phyloP scores from a whole-genome alignment of 1,140 invertebrate species.

The Argopecten irradians region DNA sequence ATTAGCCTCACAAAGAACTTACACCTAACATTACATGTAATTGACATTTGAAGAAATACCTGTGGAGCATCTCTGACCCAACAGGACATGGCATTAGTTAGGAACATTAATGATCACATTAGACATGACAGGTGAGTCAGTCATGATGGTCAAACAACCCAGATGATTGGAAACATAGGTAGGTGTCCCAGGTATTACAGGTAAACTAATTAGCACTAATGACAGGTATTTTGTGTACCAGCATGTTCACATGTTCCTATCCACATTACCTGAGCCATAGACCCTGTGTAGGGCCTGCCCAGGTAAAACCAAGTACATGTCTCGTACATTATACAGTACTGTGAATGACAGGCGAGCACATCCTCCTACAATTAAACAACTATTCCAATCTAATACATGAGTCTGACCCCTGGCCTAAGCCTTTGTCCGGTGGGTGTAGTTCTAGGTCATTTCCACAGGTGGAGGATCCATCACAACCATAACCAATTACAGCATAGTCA shows the following conservation, averaged over 20 bases:
- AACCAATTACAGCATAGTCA: background rate
- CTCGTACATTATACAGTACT: background rate
- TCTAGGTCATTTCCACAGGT: background rate
- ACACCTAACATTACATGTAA: background rate
- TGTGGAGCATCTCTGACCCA: background rate
- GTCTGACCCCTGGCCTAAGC: background rate
- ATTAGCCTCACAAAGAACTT: background rate
- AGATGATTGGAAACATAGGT: background rate
- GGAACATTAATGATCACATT: background rate
- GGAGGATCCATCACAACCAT: background rate
- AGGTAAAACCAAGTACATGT: background rate
- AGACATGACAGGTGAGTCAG: background rate
- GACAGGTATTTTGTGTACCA: background rate
- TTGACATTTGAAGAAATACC: background rate
- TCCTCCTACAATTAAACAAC: background rate
- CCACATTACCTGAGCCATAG: background rate
- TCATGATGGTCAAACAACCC: background rate
- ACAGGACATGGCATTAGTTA: background rate
- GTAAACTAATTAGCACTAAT: background rate
- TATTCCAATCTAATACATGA: background rate
- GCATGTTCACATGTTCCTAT: background rate
- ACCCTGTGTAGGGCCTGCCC: background rate
- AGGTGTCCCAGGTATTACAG: background rate
- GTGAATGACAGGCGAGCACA: background rate
- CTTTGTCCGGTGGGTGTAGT: background rate